Conservation (phyloP, 2,113 vertebrate species). For the Galemys pyrenaicus region DNA sequence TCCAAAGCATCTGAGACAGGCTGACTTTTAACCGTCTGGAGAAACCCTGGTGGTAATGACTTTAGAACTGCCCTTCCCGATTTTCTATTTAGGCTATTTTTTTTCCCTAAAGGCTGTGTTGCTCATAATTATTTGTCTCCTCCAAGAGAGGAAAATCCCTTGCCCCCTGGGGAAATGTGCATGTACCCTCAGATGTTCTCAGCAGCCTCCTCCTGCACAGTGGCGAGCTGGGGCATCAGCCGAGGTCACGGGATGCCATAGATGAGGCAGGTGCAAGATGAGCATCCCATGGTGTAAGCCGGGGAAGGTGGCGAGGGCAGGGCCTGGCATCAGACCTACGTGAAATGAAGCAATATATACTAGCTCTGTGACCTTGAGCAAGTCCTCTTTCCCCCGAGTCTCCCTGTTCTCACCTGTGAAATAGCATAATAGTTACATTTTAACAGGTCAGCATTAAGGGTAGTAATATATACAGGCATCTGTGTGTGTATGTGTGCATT, state of each 20-base stretch:
- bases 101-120: neutral
- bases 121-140: neutral
- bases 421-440: neutral
- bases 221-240: neutral
- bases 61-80: neutral
- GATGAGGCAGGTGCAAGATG: neutral
- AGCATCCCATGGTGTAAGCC: rapidly evolving
- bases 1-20: neutral
- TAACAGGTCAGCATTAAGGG: neutral
- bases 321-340: rapidly evolving
- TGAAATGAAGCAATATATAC: too few species aligned
- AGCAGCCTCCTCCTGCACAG: neutral
- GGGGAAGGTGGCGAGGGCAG: neutral
- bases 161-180: neutral
- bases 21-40: neutral
- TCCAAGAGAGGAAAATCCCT: neutral
- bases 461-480: too few species aligned
- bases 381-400: neutral
- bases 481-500: too few species aligned
- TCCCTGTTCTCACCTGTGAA: neutral
- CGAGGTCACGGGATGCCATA: rapidly evolving
- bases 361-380: neutral
- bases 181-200: neutral
- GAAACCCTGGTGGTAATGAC: neutral
- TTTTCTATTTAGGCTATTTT: neutral